phyloP scores from a whole-genome alignment of 2,888 invertebrate species.

The Yponomeuta sedellus region DNA sequence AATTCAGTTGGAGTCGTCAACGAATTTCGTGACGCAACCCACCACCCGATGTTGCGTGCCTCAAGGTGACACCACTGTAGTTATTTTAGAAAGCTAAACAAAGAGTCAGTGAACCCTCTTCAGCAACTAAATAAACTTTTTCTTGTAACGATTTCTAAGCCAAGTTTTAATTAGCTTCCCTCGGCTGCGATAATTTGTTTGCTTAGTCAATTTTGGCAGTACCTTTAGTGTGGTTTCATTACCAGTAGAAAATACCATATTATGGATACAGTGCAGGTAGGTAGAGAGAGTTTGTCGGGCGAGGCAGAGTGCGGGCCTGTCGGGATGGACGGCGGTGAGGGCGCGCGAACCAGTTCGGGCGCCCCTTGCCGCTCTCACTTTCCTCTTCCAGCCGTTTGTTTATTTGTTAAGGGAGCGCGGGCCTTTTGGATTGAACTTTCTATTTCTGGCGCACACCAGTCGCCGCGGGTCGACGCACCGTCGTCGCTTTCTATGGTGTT shows the following conservation, averaged over 20 bases:
- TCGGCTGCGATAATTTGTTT: not conserved
- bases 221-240: too few species aligned
- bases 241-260: not conserved
- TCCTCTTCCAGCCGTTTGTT: conserved; percentile 63
- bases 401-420: conserved; percentile 67
- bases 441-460: conserved; percentile 68
- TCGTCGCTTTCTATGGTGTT: conserved; percentile 68
- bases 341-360: conserved; percentile 24
- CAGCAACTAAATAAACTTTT: conserved; percentile 3
- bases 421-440: conserved; percentile 69
- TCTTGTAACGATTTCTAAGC: not conserved
- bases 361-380: conserved; percentile 65
- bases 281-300: not conserved
- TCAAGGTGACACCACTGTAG: conserved; percentile 66
- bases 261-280: not conserved
- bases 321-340: conserved; percentile 24
- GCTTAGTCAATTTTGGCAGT: not conserved
- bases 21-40: conserved; percentile 45
- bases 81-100: conserved; percentile 67
- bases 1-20: not conserved
- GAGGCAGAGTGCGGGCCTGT: not conserved
- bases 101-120: conserved; percentile 52
- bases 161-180: not conserved
- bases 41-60: conserved; percentile 50
- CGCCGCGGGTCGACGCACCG: conserved; percentile 64